phyloP scores from a whole-genome alignment of 2,797 vertebrate species.

The Morus bassanus region DNA sequence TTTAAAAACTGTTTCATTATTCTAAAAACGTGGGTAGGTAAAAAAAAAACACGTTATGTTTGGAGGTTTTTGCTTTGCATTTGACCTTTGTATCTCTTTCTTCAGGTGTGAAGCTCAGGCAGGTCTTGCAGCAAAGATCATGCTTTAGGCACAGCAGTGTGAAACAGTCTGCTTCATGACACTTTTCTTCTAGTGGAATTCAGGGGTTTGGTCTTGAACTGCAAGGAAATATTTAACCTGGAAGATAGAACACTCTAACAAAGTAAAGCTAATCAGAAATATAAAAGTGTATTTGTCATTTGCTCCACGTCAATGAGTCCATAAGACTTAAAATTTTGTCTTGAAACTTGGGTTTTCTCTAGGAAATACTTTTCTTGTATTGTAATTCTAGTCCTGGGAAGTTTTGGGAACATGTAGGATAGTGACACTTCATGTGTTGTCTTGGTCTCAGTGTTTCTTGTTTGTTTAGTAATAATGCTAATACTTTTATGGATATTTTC shows the following conservation, averaged over 20 bases:
- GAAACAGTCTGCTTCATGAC: not conserved
- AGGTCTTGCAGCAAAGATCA: not conserved
- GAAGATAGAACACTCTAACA: not conserved
- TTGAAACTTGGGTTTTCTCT: not conserved
- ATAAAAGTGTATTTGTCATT: not conserved
- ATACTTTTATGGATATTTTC: not conserved
- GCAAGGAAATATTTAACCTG: not conserved
- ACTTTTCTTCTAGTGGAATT: not conserved
- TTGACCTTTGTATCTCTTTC: not conserved
- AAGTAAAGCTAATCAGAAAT: not conserved
- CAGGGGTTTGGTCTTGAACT: not conserved
- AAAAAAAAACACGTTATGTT: not conserved
- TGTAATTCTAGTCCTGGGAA: not conserved
- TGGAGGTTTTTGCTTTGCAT: not conserved
- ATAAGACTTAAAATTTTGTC: not conserved
- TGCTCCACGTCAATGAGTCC: not conserved
- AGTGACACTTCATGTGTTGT: not conserved
- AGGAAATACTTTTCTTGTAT: not conserved
- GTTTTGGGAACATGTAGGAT: not conserved
- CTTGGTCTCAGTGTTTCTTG: not conserved
- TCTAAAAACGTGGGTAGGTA: not conserved
- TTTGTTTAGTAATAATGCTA: not conserved
- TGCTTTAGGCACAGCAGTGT: not conserved
- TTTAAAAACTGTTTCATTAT: not conserved
- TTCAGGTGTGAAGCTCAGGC: not conserved